Conservation (phyloP, 2,888 invertebrate species). For the Troides helena region DNA sequence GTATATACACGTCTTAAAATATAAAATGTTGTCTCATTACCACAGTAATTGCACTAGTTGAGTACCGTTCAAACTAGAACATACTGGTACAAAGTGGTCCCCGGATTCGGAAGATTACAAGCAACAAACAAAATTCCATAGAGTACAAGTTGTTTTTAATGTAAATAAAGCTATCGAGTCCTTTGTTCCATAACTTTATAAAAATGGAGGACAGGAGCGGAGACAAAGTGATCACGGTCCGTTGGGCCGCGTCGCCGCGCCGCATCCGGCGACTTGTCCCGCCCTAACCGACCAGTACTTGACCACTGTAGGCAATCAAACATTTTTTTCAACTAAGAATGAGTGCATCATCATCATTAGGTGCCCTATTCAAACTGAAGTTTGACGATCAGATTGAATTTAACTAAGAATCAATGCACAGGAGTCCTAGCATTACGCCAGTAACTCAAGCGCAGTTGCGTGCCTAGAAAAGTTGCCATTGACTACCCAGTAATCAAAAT, state of each 20-base stretch:
- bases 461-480: too few relatives aligned
- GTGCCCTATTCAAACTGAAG: too few relatives aligned
- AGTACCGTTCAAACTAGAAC: too few relatives aligned
- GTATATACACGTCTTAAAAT: not conserved
- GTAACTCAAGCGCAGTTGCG: too few relatives aligned
- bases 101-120: too few relatives aligned
- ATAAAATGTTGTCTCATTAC: too few relatives aligned
- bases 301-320: slow-evolving; percentile 1
- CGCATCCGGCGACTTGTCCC: slow-evolving; percentile 52
- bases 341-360: too few relatives aligned
- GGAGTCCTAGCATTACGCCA: too few relatives aligned
- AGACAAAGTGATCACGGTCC: slow-evolving; percentile 56
- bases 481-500: too few relatives aligned
- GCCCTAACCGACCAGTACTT: slow-evolving; percentile 28
- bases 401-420: not conserved
- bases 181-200: slow-evolving; percentile 18
- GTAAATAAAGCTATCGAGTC: slow-evolving; percentile 2
- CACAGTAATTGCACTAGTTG: too few relatives aligned
- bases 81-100: too few relatives aligned
- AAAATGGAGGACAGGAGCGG: slow-evolving; percentile 31
- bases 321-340: not conserved
- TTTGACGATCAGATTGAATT: not conserved
- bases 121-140: not conserved
- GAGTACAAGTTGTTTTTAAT: not conserved
- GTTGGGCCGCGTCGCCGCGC: slow-evolving; percentile 47